These are phyloP conservation scores for Chrysochloris asiatica DNA, from an alignment of 2,113 vertebrate genomes.

Conservation along the genomic window DNA sequence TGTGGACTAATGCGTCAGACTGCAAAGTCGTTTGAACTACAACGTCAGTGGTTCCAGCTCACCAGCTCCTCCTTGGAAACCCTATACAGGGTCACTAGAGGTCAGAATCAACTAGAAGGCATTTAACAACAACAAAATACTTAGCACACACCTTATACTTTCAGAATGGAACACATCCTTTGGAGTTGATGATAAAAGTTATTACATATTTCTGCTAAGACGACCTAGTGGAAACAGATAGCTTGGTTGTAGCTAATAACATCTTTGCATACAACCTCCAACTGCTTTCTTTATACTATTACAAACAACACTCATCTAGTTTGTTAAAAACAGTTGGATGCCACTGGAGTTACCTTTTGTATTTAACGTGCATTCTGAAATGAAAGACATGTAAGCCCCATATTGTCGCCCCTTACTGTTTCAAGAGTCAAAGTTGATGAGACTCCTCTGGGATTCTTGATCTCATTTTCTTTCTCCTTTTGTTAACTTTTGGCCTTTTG, in stretches of 20 bases:
- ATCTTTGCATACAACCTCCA: neutral
- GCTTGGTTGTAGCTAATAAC: neutral
- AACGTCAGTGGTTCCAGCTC: too few relatives aligned
- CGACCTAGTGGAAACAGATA: neutral
- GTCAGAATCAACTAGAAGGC: too few relatives aligned
- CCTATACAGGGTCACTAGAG: too few relatives aligned
- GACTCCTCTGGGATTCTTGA: neutral
- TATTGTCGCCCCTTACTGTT: neutral
- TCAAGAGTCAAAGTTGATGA: neutral
- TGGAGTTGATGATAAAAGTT: neutral
- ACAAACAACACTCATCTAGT: neutral
- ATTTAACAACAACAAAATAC: too few relatives aligned
- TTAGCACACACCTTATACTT: neutral
- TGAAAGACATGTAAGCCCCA: neutral
- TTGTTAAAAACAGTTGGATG: neutral
- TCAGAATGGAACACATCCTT: neutral
- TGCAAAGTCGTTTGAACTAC: too few relatives aligned
- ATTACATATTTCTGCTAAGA: neutral
- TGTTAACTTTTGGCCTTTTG: neutral
- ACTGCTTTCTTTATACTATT: neutral
- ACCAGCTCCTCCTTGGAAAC: too few relatives aligned
- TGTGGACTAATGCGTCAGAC: too few relatives aligned
- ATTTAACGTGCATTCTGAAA: neutral
- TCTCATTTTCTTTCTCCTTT: neutral
- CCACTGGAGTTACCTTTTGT: neutral